A percentile compares a stretch with the other conserved stretches of the same genome.
These are phyloP conservation scores for Drosophila barbarae DNA, from an alignment of 2,888 invertebrate genomes.

Conservation along the genomic window DNA sequence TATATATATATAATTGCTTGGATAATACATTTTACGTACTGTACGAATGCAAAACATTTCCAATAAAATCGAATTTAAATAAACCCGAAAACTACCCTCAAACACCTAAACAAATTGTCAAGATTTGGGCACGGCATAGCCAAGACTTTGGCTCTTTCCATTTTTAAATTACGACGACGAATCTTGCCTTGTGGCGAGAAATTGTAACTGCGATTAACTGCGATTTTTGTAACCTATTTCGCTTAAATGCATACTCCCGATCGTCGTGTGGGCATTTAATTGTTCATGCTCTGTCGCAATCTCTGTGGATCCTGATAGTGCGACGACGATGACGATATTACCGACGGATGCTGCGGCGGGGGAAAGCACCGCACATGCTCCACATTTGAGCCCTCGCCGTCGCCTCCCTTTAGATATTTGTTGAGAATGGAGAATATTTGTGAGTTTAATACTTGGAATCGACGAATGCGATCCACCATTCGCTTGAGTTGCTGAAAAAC, in stretches of 20 bases:
- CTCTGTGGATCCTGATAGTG: conserved; percentile 84
- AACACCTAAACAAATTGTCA: conserved; percentile 18
- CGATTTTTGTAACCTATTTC: conserved; percentile 38
- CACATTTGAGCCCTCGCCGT: conserved; percentile 90
- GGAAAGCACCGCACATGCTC: conserved; percentile 98
- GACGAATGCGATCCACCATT: conserved; percentile 98
- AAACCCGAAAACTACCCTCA: conserved; percentile 12
- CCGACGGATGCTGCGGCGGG: conserved; percentile 91
- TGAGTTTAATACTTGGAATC: conserved; percentile 98
- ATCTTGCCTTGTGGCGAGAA: conserved; percentile 7
- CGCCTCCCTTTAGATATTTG: conserved; percentile 93
- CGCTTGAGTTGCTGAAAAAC: conserved; percentile 90
- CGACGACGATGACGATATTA: conserved; percentile 80
- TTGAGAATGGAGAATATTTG: conserved; percentile 98
- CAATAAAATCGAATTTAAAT: conserved; percentile 63
- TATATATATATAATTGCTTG: conserved; percentile 61
- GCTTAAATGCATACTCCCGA: conserved; percentile 49
- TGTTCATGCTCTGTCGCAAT: conserved; percentile 80
- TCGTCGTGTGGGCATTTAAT: conserved; percentile 51
- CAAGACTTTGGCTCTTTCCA: conserved; percentile 10
- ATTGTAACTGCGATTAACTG: conserved; percentile 43
- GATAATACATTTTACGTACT: conserved; percentile 54
- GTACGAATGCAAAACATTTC: conserved; percentile 43
- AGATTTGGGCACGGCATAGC: conserved; percentile 6
- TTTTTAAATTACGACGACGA: not conserved